These are phyloP conservation scores for Microcebus jonahi DNA, from an alignment of 2,113 vertebrate genomes.

Conservation along the genomic window DNA sequence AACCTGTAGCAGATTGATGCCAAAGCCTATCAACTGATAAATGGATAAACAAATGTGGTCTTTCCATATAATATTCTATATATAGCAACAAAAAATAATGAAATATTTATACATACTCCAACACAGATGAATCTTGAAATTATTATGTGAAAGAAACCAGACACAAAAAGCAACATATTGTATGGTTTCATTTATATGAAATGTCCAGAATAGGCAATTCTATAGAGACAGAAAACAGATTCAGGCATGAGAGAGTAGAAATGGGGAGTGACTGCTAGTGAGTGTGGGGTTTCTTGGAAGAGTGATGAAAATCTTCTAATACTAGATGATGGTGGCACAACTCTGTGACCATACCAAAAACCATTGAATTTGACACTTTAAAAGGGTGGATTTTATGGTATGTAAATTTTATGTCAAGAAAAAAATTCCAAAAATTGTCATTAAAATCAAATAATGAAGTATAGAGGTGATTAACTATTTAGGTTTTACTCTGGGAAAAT, in stretches of 20 bases:
- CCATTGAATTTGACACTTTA: not conserved
- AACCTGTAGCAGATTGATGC: not conserved
- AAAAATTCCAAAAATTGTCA: not conserved
- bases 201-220: not conserved
- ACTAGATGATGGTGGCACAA: not conserved
- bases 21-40: not conserved
- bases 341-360: not conserved
- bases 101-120: not conserved
- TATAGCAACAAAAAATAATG: not conserved
- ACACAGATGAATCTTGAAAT: not conserved
- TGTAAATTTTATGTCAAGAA: not conserved
- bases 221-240: not conserved
- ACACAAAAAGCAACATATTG: not conserved
- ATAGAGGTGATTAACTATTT: slow-evolving; percentile 24
- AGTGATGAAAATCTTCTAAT: not conserved
- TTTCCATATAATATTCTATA: not conserved
- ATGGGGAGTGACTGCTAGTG: not conserved
- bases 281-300: not conserved
- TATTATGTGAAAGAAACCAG: not conserved
- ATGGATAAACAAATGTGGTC: not conserved
- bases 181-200: not conserved
- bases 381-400: not conserved
- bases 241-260: not conserved
- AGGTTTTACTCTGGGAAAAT: slow-evolving; percentile 58
- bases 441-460: slow-evolving; percentile 47